Percentiles rank a stretch among this genome's conserved stretches.
phyloP scores from a whole-genome alignment of 2,797 vertebrate species.

The Acanthurus tractus region DNA sequence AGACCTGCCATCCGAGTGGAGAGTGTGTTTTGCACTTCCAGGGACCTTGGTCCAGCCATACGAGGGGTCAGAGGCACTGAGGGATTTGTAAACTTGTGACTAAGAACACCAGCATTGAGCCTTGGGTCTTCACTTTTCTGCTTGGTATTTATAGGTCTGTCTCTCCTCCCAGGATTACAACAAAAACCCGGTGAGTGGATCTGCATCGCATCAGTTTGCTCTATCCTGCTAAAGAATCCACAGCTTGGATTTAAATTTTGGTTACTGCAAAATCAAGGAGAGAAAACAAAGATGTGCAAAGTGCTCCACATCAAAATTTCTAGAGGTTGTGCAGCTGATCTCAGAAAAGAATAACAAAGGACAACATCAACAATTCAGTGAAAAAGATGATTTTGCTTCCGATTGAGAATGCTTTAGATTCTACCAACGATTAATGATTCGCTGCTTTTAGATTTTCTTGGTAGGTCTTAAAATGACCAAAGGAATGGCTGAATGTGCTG shows the following conservation, averaged over 20 bases:
- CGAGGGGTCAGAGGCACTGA: constrained; percentile 81
- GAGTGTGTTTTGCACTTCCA: constrained; percentile 82
- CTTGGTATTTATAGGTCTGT: constrained; percentile 77
- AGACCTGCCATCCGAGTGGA: constrained; percentile 79
- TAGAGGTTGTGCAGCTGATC: constrained; percentile 7
- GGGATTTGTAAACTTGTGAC: constrained; percentile 83
- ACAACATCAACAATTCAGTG: constrained; percentile 8
- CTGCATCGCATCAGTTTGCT: constrained; percentile 56
- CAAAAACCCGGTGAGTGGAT: constrained; percentile 84
- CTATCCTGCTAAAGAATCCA: constrained; percentile 46
- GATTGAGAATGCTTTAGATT: constrained; percentile 12
- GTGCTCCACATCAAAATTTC: constrained; percentile 13
- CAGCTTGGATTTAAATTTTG: constrained; percentile 33
- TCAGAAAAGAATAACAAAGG: background rate
- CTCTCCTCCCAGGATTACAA: constrained; percentile 74
- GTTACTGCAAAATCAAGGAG: background rate
- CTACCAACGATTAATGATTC: background rate
- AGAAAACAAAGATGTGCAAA: constrained; percentile 22
- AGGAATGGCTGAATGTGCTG: constrained; percentile 80
- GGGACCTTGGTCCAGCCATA: constrained; percentile 79
- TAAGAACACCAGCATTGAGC: constrained; percentile 66
- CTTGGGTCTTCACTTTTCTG: constrained; percentile 60
- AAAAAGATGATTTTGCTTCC: constrained; percentile 8
- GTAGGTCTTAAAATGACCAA: constrained; percentile 57
- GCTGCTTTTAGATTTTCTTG: constrained; percentile 45